phyloP scores from a whole-genome alignment of 1,140 invertebrate genomes.

The Laupala kohalensis region DNA sequence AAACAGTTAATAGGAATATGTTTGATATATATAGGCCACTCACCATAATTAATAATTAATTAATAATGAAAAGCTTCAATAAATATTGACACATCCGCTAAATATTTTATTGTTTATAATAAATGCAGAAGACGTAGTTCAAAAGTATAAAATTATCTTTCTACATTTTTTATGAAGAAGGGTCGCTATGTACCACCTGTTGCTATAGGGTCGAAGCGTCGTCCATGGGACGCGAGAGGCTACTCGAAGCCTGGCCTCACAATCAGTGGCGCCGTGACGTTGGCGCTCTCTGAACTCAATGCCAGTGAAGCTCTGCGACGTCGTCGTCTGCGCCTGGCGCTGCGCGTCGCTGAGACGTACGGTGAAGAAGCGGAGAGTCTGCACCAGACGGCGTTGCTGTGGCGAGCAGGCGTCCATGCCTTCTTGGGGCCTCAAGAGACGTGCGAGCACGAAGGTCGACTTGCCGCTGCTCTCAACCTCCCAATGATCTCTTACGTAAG shows the following conservation, averaged over 20 bases:
- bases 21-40: too few species aligned
- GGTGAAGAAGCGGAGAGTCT: slow-evolving; percentile 81
- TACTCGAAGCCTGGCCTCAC: slow-evolving; percentile 60
- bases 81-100: too few species aligned
- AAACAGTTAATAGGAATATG: too few species aligned
- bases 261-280: slow-evolving; percentile 70
- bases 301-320: slow-evolving; percentile 11
- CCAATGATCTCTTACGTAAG: slow-evolving; percentile 73
- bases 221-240: slow-evolving; percentile 55
- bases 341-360: slow-evolving; percentile 81
- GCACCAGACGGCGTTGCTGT: slow-evolving; percentile 67
- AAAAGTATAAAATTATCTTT: too few species aligned
- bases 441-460: slow-evolving; percentile 83
- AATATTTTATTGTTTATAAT: too few species aligned
- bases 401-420: slow-evolving; percentile 73
- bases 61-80: too few species aligned
- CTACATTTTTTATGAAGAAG: too few species aligned
- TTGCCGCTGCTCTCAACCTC: slow-evolving; percentile 91
- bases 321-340: slow-evolving; percentile 54
- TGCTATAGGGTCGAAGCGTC: slow-evolving; percentile 56
- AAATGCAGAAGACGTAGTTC: too few species aligned
- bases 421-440: slow-evolving; percentile 93
- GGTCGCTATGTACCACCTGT: too few species aligned
- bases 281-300: slow-evolving; percentile 55
- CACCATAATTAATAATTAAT: too few species aligned